phyloP scores from a whole-genome alignment of 1,140 invertebrate species.

The Pseudomyrmex cubaensis region DNA sequence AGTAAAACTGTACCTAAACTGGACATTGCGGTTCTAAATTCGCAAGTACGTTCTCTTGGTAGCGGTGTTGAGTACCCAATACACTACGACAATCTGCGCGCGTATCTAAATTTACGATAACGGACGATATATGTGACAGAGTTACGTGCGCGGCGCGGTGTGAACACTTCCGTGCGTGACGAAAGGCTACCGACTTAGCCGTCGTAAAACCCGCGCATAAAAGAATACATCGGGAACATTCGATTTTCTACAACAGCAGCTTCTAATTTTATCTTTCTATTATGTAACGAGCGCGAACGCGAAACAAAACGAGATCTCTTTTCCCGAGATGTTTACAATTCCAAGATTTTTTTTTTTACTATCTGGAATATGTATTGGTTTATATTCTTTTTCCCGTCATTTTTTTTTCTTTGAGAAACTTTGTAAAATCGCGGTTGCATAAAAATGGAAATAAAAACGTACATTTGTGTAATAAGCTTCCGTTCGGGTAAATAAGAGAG shows the following conservation, averaged over 20 bases:
- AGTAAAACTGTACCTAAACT: slow-evolving; percentile 41
- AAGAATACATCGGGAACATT: not conserved
- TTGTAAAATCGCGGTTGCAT: not conserved
- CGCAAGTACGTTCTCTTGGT: not conserved
- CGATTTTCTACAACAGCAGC: not conserved
- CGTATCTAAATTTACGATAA: slow-evolving; percentile 37
- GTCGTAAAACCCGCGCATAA: slow-evolving; percentile 23
- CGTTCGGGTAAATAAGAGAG: too few relatives aligned
- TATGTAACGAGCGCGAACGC: not conserved
- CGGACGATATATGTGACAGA: slow-evolving; percentile 4
- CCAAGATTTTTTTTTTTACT: not conserved
- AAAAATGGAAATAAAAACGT: too few relatives aligned
- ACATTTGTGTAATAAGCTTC: too few relatives aligned
- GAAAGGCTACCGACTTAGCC: not conserved
- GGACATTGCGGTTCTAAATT: not conserved
- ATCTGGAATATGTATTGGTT: not conserved
- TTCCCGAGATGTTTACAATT: not conserved
- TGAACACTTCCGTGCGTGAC: slow-evolving; percentile 1
- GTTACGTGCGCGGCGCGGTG: not conserved
- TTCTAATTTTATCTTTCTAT: not conserved
- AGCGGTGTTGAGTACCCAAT: not conserved
- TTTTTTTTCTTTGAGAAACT: not conserved
- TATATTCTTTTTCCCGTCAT: not conserved
- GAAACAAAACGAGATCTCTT: not conserved
- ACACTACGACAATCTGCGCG: not conserved